Base-by-base conservation (phyloP, 2,888 invertebrate genomes). In the Microctonus hyperodae region DNA sequence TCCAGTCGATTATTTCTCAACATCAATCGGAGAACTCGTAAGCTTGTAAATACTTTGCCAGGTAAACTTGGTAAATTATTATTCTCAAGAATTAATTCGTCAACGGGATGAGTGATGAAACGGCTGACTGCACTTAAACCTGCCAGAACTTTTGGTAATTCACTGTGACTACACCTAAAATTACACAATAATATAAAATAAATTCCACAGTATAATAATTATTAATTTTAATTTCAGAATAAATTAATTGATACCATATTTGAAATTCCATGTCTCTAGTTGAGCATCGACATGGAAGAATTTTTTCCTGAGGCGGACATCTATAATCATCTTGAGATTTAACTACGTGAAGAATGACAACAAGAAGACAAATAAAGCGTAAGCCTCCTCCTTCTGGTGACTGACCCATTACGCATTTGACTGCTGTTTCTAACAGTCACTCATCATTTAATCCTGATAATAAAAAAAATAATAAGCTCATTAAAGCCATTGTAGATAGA, bases 31-130 rank as follows among this genome's bases (percentile, higher is more conserved):
- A 91, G 85, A 28, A 94, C 90, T 81, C 91, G 90, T 59, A 94
- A 85, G 72, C 90, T 89, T 67, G 91, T 89, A 79, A 95, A 95
- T 65, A 92, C 88, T 73, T 92, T 89, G 6, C 94, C 94, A 0
- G 95, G 94, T n/a, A 95, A 78, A 0, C 94, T 92, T 10, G 94
- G 94, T 56, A 95, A 85, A 77, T 92, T 92, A 82, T 95, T 95
- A 78, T 94, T 94, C 85, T 95, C 95, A 74, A 95, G 87, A 72
- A 95, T 95, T 62, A 95, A 82, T 81, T 95, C 95, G 82, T 95
- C 95, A 74, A 95, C 90, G 5, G 92, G 90, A 61, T 88, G 88
- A 69, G 86, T 88, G 60, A 93, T 85, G 69, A 87, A 88, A 59
- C 90, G 88, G 69, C 90, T 89, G 37, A 93, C 86, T 50, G 90